These are phyloP conservation scores for Acipenser ruthenus DNA, from an alignment of 2,797 vertebrate genomes.

Conservation along the genomic window DNA sequence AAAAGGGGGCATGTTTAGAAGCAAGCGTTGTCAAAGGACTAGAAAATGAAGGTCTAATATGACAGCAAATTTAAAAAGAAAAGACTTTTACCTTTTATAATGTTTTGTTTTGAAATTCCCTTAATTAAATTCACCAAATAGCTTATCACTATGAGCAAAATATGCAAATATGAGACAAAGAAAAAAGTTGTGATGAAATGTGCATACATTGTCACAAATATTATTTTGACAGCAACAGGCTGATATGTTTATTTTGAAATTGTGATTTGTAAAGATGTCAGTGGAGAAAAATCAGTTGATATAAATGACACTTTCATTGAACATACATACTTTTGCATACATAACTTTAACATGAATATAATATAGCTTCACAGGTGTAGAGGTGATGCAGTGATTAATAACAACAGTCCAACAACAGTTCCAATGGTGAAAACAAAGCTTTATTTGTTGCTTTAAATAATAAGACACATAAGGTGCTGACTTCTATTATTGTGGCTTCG, in stretches of 20 bases:
- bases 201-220: constrained; percentile 14
- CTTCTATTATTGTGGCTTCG: too few relatives aligned
- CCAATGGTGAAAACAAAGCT: too few relatives aligned
- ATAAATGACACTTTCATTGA: too few relatives aligned
- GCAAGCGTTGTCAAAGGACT: constrained; percentile 12
- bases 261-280: constrained; percentile 1
- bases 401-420: too few relatives aligned
- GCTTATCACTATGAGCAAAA: constrained; percentile 20
- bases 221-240: constrained; percentile 10
- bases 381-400: too few relatives aligned
- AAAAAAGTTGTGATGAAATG: constrained; percentile 16
- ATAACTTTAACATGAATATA: too few relatives aligned
- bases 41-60: constrained; percentile 13
- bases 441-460: too few relatives aligned
- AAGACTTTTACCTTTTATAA: constrained; percentile 15
- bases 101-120: constrained; percentile 16
- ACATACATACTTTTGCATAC: too few relatives aligned
- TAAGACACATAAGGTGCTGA: too few relatives aligned
- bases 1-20: constrained; percentile 13
- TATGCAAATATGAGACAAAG: background rate
- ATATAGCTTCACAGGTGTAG: too few relatives aligned
- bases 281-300: background rate
- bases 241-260: constrained; percentile 10
- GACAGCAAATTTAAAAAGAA: constrained; percentile 1
- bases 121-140: constrained; percentile 22